phyloP scores from a whole-genome alignment of 2,113 vertebrate genomes.

The Piliocolobus tephrosceles region DNA sequence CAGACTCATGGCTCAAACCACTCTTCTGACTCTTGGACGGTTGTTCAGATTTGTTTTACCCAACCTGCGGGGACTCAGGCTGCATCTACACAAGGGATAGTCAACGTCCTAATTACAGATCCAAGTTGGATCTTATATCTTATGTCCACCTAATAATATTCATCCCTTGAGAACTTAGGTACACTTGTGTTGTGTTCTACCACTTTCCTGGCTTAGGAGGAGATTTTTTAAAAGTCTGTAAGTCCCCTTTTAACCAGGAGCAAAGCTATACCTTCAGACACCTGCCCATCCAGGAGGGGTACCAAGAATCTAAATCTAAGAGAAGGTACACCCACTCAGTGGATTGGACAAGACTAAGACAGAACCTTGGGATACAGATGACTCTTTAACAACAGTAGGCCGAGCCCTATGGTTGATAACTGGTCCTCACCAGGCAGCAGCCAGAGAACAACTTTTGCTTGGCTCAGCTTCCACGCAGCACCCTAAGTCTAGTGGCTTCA shows the following conservation, averaged over 20 bases:
- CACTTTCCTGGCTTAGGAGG: not conserved
- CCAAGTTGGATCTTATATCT: not conserved
- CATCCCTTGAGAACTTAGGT: not conserved
- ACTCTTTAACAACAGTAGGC: not conserved
- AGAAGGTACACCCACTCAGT: not conserved
- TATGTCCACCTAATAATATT: not conserved
- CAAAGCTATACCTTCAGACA: not conserved
- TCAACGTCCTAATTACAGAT: not conserved
- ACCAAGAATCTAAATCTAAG: not conserved
- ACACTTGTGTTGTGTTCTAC: accelerated
- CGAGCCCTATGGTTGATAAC: not conserved
- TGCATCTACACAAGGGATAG: not conserved
- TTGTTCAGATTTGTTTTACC: not conserved
- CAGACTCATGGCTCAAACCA: not conserved
- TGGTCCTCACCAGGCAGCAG: not conserved
- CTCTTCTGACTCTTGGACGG: not conserved
- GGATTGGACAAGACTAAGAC: not conserved
- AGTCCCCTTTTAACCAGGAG: not conserved
- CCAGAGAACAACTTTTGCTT: not conserved
- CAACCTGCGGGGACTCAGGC: not conserved
- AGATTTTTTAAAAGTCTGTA: not conserved
- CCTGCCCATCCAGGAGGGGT: not conserved
- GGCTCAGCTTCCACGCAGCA: not conserved
- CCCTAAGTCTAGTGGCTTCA: not conserved
- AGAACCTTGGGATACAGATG: not conserved